These are phyloP conservation scores for Cydia pomonella DNA, from an alignment of 1,140 invertebrate species.

Conservation along the genomic window DNA sequence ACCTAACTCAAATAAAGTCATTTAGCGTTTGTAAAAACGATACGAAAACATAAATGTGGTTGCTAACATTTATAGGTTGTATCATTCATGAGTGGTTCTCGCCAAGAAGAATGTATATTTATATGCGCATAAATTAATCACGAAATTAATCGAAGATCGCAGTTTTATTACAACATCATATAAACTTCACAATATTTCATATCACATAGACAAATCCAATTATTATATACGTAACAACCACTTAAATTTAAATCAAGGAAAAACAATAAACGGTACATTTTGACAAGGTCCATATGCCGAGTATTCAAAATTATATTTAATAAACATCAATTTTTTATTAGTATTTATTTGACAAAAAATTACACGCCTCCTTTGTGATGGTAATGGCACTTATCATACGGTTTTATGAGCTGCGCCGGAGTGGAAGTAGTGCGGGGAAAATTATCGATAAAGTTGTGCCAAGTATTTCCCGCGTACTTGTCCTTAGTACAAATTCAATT, in stretches of 20 bases:
- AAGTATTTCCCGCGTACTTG: not conserved
- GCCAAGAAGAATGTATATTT: not conserved
- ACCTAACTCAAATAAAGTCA: not conserved
- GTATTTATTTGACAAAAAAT: constrained; percentile 80
- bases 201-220: constrained; percentile 16
- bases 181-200: constrained; percentile 22
- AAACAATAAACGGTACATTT: constrained; percentile 17
- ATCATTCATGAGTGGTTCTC: not conserved
- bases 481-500: too few relatives aligned
- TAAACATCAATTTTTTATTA: constrained; percentile 75
- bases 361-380: constrained; percentile 76
- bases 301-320: constrained; percentile 69
- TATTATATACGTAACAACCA: not conserved
- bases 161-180: not conserved
- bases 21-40: not conserved
- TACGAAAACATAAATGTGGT: not conserved
- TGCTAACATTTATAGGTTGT: not conserved
- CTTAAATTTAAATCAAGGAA: constrained; percentile 13
- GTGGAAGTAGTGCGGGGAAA: constrained; percentile 27
- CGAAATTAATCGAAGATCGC: not conserved
- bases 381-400: constrained; percentile 71
- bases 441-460: not conserved
- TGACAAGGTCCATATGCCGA: constrained; percentile 23
- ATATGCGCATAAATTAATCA: not conserved
- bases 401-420: constrained; percentile 60